Evolutionary conservation across 2,888 invertebrate genomes (phyloP), one percentile per base, ranked within the genome.

Genomic region (Byasa hedistus): DNA sequence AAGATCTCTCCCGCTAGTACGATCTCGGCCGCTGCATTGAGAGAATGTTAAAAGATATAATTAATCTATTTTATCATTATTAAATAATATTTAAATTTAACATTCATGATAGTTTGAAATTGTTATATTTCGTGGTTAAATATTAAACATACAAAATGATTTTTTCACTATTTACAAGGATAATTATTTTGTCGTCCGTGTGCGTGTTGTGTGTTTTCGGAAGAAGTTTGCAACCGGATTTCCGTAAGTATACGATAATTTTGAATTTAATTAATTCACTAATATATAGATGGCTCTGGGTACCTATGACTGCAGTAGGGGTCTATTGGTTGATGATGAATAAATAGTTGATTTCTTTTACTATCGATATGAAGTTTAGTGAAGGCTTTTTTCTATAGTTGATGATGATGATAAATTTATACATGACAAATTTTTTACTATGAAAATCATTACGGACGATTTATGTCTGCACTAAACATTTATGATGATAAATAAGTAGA

Each of bases 1-100:
- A 78, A 79, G 79, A 78, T 76, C 76, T 77, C 75, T 79, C 76
- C 70, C 72, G 71, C 73, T 84, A 88, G 86, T 86, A 65, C 73
- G 72, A 77, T 77, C 73, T 73, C 73, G 75, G 76, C 77, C 73
- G 76, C 68, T 67, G 76, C 66, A 72, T 72, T 69, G 79, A 69
- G 39, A 75, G 70, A 73, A 73, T 75, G 75, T 73, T 67, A 21
- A 66, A 1, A 48, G 10, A 48, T n/a, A 55, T 23, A 55, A 17
- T 17, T 56, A 24, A 23, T 52, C 54, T 36, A 61, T n/a, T 32
- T 5, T 32, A 32, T 32, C 17, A 23, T 61, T 27, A 36, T 23
- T 44, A 23, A 24, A 4, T 23, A 23, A 3, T 52, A 19, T 52
- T 21, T 7, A 3, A 4, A 22, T 12, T 54, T 12, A 23, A 10